Conservation (phyloP, 2,888 invertebrate species). For the Bruchidius siliquastri region DNA sequence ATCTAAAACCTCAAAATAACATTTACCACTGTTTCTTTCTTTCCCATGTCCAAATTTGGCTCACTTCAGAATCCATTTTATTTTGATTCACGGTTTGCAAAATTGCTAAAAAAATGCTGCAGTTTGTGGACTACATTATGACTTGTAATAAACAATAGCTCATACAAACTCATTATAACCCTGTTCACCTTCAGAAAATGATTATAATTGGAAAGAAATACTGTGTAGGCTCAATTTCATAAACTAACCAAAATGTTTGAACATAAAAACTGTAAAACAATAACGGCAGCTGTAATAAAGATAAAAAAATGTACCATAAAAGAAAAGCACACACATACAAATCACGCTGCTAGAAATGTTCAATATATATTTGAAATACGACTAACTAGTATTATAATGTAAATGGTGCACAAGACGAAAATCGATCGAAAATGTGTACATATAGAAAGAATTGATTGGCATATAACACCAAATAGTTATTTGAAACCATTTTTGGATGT, state of each 20-base stretch:
- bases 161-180: background rate
- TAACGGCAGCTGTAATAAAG: background rate
- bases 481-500: too few species aligned
- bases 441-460: too few species aligned
- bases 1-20: too few species aligned
- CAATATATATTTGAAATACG: too few species aligned
- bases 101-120: background rate
- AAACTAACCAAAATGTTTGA: background rate
- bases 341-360: background rate
- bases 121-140: background rate
- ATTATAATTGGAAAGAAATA: background rate
- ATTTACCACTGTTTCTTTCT: too few species aligned
- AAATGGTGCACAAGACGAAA: too few species aligned
- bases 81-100: background rate
- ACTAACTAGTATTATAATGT: too few species aligned
- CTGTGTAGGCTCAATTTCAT: background rate
- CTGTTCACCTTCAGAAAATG: background rate
- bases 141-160: background rate
- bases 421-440: too few species aligned
- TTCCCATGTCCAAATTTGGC: background rate
- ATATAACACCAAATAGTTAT: too few species aligned
- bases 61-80: background rate
- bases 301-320: background rate
- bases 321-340: background rate
- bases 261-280: background rate